Evolutionary conservation across 2,113 vertebrate genomes (phyloP), one percentile per base, ranked within the genome.

Genomic region (Solea senegalensis): DNA sequence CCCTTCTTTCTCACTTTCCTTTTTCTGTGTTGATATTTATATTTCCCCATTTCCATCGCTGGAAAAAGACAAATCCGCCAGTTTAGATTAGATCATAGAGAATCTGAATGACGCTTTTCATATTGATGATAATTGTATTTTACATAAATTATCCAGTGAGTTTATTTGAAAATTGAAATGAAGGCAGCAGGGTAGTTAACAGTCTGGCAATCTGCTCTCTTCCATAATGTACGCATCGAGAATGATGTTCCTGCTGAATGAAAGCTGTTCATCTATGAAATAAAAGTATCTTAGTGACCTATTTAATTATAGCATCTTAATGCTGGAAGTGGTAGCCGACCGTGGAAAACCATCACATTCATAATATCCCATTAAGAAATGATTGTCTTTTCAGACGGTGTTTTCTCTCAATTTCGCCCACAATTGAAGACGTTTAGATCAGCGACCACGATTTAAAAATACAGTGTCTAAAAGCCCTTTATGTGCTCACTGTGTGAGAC

Each of bases 111-210:
- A 65, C 85, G 72, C 43, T 87, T 90, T 21, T 88, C 65, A 84
- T 67, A 85, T 80, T 56, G 72, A 91, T 82, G 79, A 88, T 91
- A 82, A 89, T 90, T 88, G 88, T 78, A 75, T 86, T 91, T 72
- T 89, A 82, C 86, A 89, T 88, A 87, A 90, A 92, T 92, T 85
- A 91, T 85, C 78, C 50, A 71, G 82, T 65, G 52, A 62, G 82
- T 89, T 85, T 90, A 84, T 89, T 88, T 83, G 85, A 78, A 84
- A 84, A 78, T 82, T 88, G 72, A 88, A 88, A 87, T 90, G 76
- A 86, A 78, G 56, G 43, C 54, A 88, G 78, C 9, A 10, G 87
- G 80, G 66, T 81, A 66, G 83, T 90, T 92, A 85, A 65, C 53
- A 76, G 59, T 34, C 50, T 62, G 63, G 79, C 84, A 90, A 83